phyloP scores from a whole-genome alignment of 2,797 vertebrate species.

The Coilia nasus region DNA sequence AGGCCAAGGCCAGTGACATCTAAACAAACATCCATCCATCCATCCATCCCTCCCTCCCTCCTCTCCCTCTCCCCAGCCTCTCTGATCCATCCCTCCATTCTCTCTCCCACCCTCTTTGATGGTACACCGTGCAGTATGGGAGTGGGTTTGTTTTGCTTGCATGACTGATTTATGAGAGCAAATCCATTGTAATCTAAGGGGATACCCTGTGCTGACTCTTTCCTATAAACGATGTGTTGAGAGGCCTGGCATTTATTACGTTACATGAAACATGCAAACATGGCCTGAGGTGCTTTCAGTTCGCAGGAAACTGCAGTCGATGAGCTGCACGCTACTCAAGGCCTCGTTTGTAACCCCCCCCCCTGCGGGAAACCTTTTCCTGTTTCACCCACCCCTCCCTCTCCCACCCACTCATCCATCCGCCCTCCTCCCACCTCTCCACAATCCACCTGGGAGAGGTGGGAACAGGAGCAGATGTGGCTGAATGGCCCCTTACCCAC shows the following conservation, averaged over 20 bases:
- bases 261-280: background rate
- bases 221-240: background rate
- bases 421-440: background rate
- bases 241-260: background rate
- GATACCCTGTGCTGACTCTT: background rate
- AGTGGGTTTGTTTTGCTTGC: background rate
- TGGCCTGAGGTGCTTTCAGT: background rate
- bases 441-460: slow-evolving; percentile 14
- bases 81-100: background rate
- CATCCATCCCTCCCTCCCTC: background rate
- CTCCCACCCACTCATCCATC: background rate
- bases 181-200: slow-evolving; percentile 8
- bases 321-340: background rate
- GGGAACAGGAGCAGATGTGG: background rate
- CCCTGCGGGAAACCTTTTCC: background rate
- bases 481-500: background rate
- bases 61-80: background rate
- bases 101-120: slow-evolving; percentile 3
- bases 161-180: background rate
- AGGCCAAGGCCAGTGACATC: background rate
- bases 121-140: background rate
- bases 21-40: slow-evolving; percentile 6
- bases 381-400: background rate
- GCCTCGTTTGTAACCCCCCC: background rate
- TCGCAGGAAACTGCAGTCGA: background rate